phyloP scores from a whole-genome alignment of 92 coral and sea anemone species.

The Desmophyllum pertusum region DNA sequence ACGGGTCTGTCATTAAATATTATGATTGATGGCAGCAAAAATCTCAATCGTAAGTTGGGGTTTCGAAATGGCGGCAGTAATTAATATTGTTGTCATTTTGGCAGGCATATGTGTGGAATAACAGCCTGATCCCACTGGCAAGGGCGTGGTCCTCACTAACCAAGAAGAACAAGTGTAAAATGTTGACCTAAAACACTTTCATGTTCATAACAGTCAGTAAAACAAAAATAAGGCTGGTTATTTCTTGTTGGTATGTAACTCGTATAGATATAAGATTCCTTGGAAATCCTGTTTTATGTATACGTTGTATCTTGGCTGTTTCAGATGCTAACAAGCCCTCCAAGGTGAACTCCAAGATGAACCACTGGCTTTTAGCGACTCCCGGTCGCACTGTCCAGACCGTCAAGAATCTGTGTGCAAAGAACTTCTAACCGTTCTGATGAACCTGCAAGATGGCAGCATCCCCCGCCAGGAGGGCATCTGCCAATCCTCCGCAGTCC shows the following conservation, averaged over 20 bases:
- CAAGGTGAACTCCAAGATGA: slow-evolving; percentile 62
- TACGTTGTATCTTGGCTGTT: slow-evolving; percentile 17
- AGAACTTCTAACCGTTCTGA: slow-evolving; percentile 90
- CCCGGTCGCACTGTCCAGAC: slow-evolving; percentile 85
- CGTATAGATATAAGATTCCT: no score
- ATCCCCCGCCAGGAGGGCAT: slow-evolving; percentile 84
- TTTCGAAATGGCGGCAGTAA: no score
- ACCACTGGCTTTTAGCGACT: slow-evolving; percentile 74
- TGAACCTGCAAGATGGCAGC: slow-evolving; percentile 87
- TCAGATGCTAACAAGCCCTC: slow-evolving; percentile 88
- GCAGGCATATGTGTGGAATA: slow-evolving; percentile 90
- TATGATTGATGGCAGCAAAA: no score
- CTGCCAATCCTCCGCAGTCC: slow-evolving; percentile 94
- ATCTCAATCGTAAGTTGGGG: no score
- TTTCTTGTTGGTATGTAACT: no score
- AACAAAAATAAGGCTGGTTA: not conserved
- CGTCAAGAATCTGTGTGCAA: slow-evolving; percentile 78
- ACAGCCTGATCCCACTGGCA: slow-evolving; percentile 87
- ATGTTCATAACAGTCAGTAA: not conserved
- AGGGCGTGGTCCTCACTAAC: slow-evolving; percentile 85
- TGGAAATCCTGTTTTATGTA: not conserved
- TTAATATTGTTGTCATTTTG: slow-evolving; percentile 8
- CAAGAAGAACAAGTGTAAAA: slow-evolving; percentile 75
- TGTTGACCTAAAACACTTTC: not conserved
- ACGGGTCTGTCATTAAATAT: no score